A percentile compares a stretch with the other conserved stretches of the same genome.
phyloP scores from a whole-genome alignment of 2,113 vertebrate genomes.

The Cinclus mexicanus region DNA sequence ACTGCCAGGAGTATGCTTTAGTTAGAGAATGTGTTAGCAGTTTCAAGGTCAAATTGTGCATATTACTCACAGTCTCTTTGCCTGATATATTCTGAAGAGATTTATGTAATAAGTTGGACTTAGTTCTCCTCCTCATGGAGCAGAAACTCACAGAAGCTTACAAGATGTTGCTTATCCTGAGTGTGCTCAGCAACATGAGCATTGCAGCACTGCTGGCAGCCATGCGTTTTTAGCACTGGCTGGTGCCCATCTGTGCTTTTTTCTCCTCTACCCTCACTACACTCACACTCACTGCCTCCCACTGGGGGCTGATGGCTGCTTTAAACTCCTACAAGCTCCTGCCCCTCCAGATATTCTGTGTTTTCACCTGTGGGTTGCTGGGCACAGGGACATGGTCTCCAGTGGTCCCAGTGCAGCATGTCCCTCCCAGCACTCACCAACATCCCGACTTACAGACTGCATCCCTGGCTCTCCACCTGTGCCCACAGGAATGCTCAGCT shows the following conservation, averaged over 20 bases:
- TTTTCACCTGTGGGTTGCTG: background rate
- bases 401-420: fast-evolving
- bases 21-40: background rate
- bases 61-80: background rate
- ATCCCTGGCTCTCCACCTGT: background rate
- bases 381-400: fast-evolving
- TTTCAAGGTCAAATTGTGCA: background rate
- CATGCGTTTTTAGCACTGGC: background rate
- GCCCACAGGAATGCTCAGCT: background rate
- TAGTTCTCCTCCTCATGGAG: background rate
- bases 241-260: background rate
- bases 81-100: background rate
- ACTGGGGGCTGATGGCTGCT: background rate
- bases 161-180: background rate
- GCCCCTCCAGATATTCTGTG: background rate
- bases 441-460: background rate
- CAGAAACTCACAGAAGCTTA: background rate
- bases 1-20: background rate
- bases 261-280: background rate
- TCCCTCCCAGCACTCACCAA: background rate
- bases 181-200: background rate
- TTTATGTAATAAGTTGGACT: background rate
- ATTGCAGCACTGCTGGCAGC: background rate
- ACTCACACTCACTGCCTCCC: background rate
- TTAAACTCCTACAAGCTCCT: background rate